Base-by-base conservation (phyloP, 2,888 invertebrate genomes). In the Aleiodes testaceus region DNA sequence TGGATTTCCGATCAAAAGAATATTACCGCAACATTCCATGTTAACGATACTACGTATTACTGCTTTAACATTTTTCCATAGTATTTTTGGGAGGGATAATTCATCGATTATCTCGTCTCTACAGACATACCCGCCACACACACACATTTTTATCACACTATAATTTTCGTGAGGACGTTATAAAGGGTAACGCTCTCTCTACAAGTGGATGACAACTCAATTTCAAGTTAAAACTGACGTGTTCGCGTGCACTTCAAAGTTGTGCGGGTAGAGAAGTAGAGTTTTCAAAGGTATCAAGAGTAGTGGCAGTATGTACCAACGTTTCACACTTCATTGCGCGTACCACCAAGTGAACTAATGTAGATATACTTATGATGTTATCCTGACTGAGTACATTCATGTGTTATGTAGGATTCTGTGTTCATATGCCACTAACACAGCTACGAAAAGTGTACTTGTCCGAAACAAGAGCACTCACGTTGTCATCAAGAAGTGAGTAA, bases 161-260 rank as follows among this genome's bases (percentile, higher is more conserved):
- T 75, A 79, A 74, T 79, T 78, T 73, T 79, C 26, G 64, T 71
- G 76, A 30, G 74, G 75, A 77, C 79, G 81, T 85, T 82, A 82
- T 83, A 82, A 81, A 85, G 82, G 80, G 79, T 82, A 85, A 85
- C 82, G 4, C 26, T 26, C 3, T 85, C 81, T 71, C 71, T 59
- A 45, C 79, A 82, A 86, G 81, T 83, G 80, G 85, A 86, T 86
- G 85, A 86, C 85, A 87, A 87, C 86, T 87, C 85, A 87, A 86
- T 87, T 87, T 85, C 80, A 85, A 85, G 82, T 86, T 84, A 80
- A 80, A 79, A 79, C 80, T 82, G 83, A 84, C 83, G 82, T 82
- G 81, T 79, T 85, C 82, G 85, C 86, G 85, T 84, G 86, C 82
- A 78, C 82, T 82, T 83, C 81, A 81, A 81, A 80, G 79, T 84